Evolutionary conservation across 2,888 invertebrate genomes (phyloP).

Genomic region (Phymatocera aterrima): DNA sequence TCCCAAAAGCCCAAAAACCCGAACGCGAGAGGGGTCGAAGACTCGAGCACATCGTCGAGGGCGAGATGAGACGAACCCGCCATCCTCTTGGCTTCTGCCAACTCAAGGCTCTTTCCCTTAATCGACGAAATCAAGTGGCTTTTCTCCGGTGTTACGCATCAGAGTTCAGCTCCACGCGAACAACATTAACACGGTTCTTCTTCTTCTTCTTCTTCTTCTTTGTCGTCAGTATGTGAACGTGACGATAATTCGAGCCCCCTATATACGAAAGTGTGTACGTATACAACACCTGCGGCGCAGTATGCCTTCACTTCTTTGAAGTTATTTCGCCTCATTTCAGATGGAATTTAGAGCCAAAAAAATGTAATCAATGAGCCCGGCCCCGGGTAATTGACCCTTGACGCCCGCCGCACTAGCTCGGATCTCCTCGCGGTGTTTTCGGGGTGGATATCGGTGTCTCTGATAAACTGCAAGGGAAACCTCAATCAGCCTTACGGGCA

Average conservation of each 20-base stretch:
- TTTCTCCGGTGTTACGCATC: neutral
- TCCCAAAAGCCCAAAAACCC: neutral
- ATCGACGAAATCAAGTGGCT: conserved; percentile 41
- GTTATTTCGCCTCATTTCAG: no score
- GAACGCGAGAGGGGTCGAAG: neutral
- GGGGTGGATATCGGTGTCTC: conserved; percentile 27
- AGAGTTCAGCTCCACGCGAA: neutral
- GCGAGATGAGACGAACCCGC: neutral
- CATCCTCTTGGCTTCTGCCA: conserved; percentile 15
- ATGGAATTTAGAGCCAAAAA: neutral
- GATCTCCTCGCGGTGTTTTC: neutral
- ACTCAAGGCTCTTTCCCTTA: conserved; percentile 33
- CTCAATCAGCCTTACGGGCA: conserved; percentile 35
- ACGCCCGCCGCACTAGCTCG: neutral
- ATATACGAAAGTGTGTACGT: neutral
- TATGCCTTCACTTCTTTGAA: neutral
- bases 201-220: neutral
- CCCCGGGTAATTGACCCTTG: conserved; percentile 8
- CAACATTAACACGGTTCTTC: neutral
- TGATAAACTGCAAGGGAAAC: conserved; percentile 40
- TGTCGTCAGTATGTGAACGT: no score
- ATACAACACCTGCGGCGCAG: neutral
- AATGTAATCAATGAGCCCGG: neutral
- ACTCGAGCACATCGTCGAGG: conserved; percentile 11
- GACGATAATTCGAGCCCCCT: no score